Base-by-base conservation (phyloP, 2,888 invertebrate species). In the Agonopterix arenella region DNA sequence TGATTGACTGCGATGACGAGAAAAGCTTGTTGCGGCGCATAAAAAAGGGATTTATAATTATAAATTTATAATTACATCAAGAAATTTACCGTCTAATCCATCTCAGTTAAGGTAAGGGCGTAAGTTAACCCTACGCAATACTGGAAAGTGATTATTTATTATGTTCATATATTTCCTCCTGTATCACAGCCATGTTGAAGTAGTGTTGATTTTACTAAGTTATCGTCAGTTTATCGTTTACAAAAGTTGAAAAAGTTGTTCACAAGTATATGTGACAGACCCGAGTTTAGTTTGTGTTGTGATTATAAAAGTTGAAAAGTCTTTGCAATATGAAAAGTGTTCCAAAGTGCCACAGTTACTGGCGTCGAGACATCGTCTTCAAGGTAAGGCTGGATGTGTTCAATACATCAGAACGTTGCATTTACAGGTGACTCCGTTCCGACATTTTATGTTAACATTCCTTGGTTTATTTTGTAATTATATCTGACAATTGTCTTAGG, bases 301-400 rank as follows among this genome's bases (percentile, higher is more conserved):
- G 88, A 70, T n/a, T 40, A 43, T 70, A 79, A 76, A 84, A 84
- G 84, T 86, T 82, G 52, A 79, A 84, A 28, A 86, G 80, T 84
- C 69, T 73, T 79, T 76, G 70, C 77, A 80, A 82, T 82, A 89
- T 89, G 88, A 83, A 82, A 89, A 90, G 89, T 89, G 89, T 81
- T 80, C 64, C 74, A 79, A 89, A 89, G 89, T 89, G 89, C 86
- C 82, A 86, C 79, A 82, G 81, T 84, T 76, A 74, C 84, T 84
- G 84, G 79, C 86, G 77, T 83, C 88, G 80, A 82, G 86, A 82
- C 88, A 82, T 84, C 84, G 73, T 78, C 76, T 74, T 67, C 66
- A 85, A 90, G 90, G 90, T 90, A 90, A 90, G 90, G 84, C 81
- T 85, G 86, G 89, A 88, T 74, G 89, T 86, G 89, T 88, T 79